Evolutionary conservation across 2,797 vertebrate species (phyloP).

Genomic region (Myripristis jacobus): DNA sequence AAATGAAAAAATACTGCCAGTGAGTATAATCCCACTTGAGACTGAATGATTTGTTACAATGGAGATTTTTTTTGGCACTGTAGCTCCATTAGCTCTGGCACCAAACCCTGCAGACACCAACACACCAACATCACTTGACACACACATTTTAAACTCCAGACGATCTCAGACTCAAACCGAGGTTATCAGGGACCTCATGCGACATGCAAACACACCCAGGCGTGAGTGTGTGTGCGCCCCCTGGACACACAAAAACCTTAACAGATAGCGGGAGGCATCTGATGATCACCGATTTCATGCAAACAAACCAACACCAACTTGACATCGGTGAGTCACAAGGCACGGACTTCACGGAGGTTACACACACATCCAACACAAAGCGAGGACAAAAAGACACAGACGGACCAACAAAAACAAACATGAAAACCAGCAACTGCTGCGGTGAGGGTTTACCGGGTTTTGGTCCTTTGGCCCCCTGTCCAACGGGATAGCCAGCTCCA

Average conservation of each 20-base stretch:
- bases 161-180: slow-evolving; percentile 1
- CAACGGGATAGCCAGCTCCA: slow-evolving; percentile 30
- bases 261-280: not conserved
- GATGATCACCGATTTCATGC: slow-evolving; percentile 33
- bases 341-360: slow-evolving; percentile 10
- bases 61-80: not conserved
- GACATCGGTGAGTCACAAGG: slow-evolving; percentile 13
- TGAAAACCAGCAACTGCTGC: slow-evolving; percentile 4
- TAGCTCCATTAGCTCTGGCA: not conserved
- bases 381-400: slow-evolving; percentile 14
- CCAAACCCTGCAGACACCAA: not conserved
- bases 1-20: too few relatives aligned
- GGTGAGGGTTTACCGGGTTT: slow-evolving; percentile 57
- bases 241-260: not conserved
- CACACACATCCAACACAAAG: slow-evolving; percentile 1
- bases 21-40: too few relatives aligned
- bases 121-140: not conserved
- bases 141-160: slow-evolving; percentile 6
- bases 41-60: not conserved
- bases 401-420: slow-evolving; percentile 25
- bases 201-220: slow-evolving; percentile 38
- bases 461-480: slow-evolving; percentile 40
- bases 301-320: slow-evolving; percentile 15
- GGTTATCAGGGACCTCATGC: slow-evolving; percentile 42
- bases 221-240: not conserved